Percentiles rank a stretch among this genome's conserved stretches.
These are phyloP conservation scores for Panthera tigris DNA, from an alignment of 2,113 vertebrate species.

Conservation along the genomic window DNA sequence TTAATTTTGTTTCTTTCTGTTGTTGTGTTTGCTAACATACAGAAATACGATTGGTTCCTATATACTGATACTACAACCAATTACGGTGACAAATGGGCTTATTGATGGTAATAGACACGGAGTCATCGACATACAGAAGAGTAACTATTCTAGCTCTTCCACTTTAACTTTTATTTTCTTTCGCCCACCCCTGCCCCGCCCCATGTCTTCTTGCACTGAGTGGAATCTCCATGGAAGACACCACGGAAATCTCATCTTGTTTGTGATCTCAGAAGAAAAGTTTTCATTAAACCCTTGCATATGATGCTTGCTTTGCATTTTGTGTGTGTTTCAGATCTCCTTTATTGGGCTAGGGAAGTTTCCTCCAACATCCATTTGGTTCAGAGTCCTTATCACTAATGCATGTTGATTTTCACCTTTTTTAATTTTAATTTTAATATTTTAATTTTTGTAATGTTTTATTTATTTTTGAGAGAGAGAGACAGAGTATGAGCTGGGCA, in stretches of 20 bases:
- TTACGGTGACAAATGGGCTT: background rate
- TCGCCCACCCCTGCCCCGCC: rapidly evolving
- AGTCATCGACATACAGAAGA: background rate
- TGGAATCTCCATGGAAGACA: background rate
- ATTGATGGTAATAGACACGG: background rate
- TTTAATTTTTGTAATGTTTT: too few species aligned
- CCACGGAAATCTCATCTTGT: background rate
- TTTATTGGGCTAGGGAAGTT: background rate
- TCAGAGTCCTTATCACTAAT: background rate
- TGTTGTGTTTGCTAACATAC: background rate
- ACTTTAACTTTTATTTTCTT: background rate
- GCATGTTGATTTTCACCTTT: background rate
- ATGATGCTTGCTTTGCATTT: background rate
- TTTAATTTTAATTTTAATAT: background rate
- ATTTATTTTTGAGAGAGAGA: too few species aligned
- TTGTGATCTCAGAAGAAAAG: background rate
- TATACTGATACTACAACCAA: background rate
- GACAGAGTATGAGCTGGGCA: too few species aligned
- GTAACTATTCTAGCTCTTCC: background rate
- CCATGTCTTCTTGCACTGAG: background rate
- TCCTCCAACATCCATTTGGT: background rate
- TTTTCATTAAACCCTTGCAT: background rate
- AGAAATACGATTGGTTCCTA: background rate
- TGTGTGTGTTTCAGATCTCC: background rate
- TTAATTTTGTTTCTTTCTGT: background rate